A percentile compares a stretch with the other conserved stretches of the same genome.
phyloP scores from a whole-genome alignment of 2,888 invertebrate genomes.

The Ophion slaviceki region DNA sequence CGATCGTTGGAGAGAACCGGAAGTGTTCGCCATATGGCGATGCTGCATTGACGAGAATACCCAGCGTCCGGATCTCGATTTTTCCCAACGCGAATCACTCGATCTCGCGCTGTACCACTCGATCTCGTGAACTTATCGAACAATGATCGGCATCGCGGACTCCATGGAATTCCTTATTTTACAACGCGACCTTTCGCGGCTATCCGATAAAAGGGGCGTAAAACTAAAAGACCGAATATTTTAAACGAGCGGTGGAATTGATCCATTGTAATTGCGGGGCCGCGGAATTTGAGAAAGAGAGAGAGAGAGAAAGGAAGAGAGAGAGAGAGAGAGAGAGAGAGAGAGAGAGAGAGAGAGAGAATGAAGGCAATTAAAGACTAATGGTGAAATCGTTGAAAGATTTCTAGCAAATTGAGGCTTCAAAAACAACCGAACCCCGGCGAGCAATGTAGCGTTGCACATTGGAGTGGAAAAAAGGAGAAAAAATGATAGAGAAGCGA shows the following conservation, averaged over 20 bases:
- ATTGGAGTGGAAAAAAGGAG: neutral
- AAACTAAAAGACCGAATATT: constrained; percentile 14
- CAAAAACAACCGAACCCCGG: constrained; percentile 6
- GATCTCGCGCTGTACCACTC: constrained; percentile 7
- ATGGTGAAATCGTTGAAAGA: constrained; percentile 39
- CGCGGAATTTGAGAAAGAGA: neutral
- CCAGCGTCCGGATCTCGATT: neutral
- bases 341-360: neutral
- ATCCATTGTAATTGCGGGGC: constrained; percentile 15
- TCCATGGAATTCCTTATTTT: constrained; percentile 17
- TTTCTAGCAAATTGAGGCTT: constrained; percentile 7
- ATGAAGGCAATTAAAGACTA: constrained; percentile 32
- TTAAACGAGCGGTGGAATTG: constrained; percentile 26
- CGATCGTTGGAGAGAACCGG: neutral
- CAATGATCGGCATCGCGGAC: constrained; percentile 43
- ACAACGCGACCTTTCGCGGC: neutral
- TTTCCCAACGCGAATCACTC: neutral
- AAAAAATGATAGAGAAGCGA: neutral
- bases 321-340: neutral
- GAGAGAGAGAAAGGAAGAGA: neutral
- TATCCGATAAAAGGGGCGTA: neutral
- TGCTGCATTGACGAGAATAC: neutral
- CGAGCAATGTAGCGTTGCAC: neutral
- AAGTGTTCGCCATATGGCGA: neutral
- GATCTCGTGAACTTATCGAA: constrained; percentile 46